A percentile compares a stretch with the other conserved stretches of the same genome.
phyloP scores from a whole-genome alignment of 35 echinoderm and acorn worm genomes.

The Eucidaris tribuloides region DNA sequence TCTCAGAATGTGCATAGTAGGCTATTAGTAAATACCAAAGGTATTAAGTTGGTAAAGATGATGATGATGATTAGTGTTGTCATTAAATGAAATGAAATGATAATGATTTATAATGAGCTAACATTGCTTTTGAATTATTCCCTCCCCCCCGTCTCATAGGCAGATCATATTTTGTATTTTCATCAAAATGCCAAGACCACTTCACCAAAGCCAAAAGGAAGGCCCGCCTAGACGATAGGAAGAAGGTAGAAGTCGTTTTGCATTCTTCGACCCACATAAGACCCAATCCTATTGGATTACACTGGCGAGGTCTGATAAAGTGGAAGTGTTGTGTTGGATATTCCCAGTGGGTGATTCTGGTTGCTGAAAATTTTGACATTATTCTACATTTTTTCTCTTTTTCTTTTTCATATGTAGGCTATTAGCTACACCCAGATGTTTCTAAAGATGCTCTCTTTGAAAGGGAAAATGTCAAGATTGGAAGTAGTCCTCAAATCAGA shows the following conservation, averaged over 20 bases:
- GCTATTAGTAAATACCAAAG: not conserved
- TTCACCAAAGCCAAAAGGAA: conserved; percentile 97
- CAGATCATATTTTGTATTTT: conserved; percentile 87
- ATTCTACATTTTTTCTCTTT: too few relatives aligned
- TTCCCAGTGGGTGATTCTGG: too few relatives aligned
- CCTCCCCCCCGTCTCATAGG: not conserved
- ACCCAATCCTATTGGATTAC: conserved; percentile 88
- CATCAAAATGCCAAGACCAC: conserved; percentile 53
- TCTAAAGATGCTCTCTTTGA: too few relatives aligned
- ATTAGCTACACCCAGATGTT: too few relatives aligned
- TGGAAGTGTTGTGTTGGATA: conserved; percentile 63
- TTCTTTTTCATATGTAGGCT: too few relatives aligned
- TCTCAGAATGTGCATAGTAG: too few relatives aligned
- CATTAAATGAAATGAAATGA: too few relatives aligned
- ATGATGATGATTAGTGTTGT: too few relatives aligned
- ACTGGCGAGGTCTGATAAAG: conserved; percentile 77
- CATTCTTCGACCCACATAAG: conserved; percentile 83
- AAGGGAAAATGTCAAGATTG: too few relatives aligned
- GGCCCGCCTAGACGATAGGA: conserved; percentile 78
- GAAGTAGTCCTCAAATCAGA: too few relatives aligned
- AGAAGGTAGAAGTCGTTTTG: conserved; percentile 89
- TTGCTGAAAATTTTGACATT: too few relatives aligned
- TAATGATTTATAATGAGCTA: too few relatives aligned
- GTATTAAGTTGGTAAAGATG: not conserved
- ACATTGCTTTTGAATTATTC: not conserved